phyloP scores from a whole-genome alignment of 2,797 vertebrate species.

The Carcharodon carcharias region DNA sequence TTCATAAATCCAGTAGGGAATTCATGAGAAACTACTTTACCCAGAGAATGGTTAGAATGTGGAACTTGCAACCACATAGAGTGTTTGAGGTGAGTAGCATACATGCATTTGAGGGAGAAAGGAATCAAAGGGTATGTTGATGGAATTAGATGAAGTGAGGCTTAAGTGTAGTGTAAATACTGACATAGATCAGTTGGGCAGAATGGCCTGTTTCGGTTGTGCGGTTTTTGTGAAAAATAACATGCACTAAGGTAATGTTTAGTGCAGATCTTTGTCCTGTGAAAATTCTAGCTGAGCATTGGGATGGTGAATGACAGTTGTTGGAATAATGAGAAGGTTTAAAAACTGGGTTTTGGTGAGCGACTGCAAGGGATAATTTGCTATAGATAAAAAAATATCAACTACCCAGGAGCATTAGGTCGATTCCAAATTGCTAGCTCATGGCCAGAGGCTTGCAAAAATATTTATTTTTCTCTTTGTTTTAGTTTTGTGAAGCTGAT shows the following conservation, averaged over 20 bases:
- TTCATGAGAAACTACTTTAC: not conserved
- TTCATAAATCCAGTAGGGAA: not conserved
- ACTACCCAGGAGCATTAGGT: not conserved
- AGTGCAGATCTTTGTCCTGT: not conserved
- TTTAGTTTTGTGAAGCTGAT: not conserved
- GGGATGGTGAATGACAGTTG: not conserved
- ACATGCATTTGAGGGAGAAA: not conserved
- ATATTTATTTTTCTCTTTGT: not conserved
- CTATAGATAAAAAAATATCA: not conserved
- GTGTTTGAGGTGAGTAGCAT: not conserved
- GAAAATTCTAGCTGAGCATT: not conserved
- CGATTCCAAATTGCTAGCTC: not conserved
- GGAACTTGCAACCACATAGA: not conserved
- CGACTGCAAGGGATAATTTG: not conserved
- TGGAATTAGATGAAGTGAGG: not conserved
- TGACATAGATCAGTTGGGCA: not conserved
- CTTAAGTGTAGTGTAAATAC: not conserved
- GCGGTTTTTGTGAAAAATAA: not conserved
- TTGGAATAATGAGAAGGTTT: not conserved
- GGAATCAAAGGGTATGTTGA: not conserved
- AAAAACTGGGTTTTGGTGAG: not conserved
- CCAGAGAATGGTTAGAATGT: not conserved
- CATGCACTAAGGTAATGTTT: not conserved
- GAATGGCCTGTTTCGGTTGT: not conserved
- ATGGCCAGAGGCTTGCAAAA: not conserved